phyloP scores from a whole-genome alignment of 2,113 vertebrate species.

The Gallinago media region DNA sequence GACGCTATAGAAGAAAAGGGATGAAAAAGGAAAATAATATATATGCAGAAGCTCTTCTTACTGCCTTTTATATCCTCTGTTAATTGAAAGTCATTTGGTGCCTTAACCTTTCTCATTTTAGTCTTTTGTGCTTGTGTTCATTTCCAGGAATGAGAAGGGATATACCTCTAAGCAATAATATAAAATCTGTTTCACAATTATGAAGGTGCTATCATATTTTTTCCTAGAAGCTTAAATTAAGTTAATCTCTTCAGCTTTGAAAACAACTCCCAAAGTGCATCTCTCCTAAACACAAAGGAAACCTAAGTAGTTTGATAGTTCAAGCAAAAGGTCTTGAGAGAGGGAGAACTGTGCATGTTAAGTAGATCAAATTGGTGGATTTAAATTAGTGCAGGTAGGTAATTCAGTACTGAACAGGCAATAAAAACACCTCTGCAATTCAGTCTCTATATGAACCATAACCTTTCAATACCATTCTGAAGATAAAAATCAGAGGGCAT shows the following conservation, averaged over 20 bases:
- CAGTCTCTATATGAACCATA: neutral
- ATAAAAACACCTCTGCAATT: neutral
- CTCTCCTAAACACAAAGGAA: neutral
- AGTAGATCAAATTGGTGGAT: neutral
- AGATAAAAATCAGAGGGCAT: neutral
- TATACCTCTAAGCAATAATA: conserved; percentile 43
- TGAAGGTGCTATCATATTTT: neutral
- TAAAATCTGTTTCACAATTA: conserved; percentile 13
- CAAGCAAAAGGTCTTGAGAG: neutral
- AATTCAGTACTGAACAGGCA: neutral
- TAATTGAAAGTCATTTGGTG: conserved; percentile 24
- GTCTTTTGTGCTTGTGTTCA: neutral
- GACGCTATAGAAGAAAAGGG: neutral
- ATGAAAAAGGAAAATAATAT: neutral
- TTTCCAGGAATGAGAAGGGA: conserved; percentile 9
- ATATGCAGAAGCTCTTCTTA: neutral
- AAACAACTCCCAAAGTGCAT: neutral
- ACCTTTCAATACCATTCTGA: neutral
- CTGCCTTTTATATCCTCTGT: neutral
- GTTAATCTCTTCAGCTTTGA: neutral
- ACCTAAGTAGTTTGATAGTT: neutral
- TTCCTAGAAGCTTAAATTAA: conserved; percentile 35
- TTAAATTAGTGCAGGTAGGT: neutral
- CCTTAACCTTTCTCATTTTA: conserved; percentile 6
- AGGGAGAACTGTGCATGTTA: neutral